A percentile compares a stretch with the other conserved stretches of the same genome.
Evolutionary conservation across 1,140 invertebrate species (phyloP).

Genomic region (Drosophila leontia): DNA sequence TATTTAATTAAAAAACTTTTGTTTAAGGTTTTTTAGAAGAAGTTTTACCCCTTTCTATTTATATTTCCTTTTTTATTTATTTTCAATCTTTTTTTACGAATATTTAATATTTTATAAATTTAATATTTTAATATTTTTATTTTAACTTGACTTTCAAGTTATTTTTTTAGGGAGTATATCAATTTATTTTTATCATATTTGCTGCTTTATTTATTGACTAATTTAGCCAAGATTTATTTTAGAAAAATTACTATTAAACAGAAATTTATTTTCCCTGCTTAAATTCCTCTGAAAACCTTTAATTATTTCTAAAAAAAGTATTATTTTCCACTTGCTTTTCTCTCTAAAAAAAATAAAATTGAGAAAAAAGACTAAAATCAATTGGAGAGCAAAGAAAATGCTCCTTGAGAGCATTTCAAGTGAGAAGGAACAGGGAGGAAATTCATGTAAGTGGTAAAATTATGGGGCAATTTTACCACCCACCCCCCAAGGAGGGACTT

Average conservation of each 20-base stretch:
- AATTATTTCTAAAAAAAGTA: neutral
- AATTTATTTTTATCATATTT: neutral
- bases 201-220: neutral
- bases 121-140: too few relatives aligned
- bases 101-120: too few relatives aligned
- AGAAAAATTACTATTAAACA: neutral
- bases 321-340: neutral
- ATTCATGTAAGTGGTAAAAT: conserved; percentile 11
- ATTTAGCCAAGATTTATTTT: neutral
- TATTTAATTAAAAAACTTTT: too few relatives aligned
- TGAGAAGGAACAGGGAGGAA: neutral
- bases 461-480: conserved; percentile 4
- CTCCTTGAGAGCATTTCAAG: neutral
- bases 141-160: too few relatives aligned
- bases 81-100: too few relatives aligned
- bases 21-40: too few relatives aligned
- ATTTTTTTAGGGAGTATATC: too few relatives aligned
- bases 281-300: too few relatives aligned
- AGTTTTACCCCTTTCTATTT: too few relatives aligned
- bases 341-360: too few relatives aligned
- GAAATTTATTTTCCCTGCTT: neutral
- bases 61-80: too few relatives aligned
- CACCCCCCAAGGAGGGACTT: neutral
- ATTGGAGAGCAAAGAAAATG: neutral
- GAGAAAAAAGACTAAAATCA: neutral